Base-by-base conservation (phyloP, 2,888 invertebrate species). In the Drosophila seclusa region DNA sequence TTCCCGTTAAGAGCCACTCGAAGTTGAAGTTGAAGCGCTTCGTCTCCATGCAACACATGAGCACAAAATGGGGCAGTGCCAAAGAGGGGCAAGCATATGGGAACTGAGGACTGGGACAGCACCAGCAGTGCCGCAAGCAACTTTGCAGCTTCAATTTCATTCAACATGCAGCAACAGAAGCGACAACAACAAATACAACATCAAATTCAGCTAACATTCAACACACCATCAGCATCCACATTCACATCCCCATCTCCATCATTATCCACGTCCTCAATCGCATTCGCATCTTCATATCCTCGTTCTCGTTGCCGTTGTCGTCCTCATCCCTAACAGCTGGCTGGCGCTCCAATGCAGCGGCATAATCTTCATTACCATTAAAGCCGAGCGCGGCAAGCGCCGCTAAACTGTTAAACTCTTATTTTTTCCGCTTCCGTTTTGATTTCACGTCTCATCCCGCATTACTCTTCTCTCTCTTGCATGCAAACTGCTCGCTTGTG, bases 331-430 rank as follows among this genome's bases (percentile, higher is more conserved):
- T 60, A 49, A 48, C 24, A 31, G 48, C 57, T 62, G 65, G 49
- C 65, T 64, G 71, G 71, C 71, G 63, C 71, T 62, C 52, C 74
- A 59, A 55, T 73, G 48, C 65, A 34, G 73, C 70, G 55, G 57
- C 83, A 89, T 87, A 80, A 85, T 87, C 85, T 85, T 87, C 89
- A 85, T 85, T 87, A 85, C 87, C 85, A 85, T 89, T 85, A 85
- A 87, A 87, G 80, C 69, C 62, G 78, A 64, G 73, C 69, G 76
- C 76, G 72, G 73, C 64, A 82, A 84, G 72, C 88, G 68, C 66
- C 78, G 83, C 82, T 86, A 83, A 88, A 81, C 81, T 63, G 81
- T 80, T 74, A 89, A 82, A n/a, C 55, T 55, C 55, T n/a, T 55
- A 60, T 81, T 73, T 73, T 81, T 66, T 65, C 57, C 48, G 70